Evolutionary conservation across 2,797 vertebrate species (phyloP).

Genomic region (Limnodromus scolopaceus): DNA sequence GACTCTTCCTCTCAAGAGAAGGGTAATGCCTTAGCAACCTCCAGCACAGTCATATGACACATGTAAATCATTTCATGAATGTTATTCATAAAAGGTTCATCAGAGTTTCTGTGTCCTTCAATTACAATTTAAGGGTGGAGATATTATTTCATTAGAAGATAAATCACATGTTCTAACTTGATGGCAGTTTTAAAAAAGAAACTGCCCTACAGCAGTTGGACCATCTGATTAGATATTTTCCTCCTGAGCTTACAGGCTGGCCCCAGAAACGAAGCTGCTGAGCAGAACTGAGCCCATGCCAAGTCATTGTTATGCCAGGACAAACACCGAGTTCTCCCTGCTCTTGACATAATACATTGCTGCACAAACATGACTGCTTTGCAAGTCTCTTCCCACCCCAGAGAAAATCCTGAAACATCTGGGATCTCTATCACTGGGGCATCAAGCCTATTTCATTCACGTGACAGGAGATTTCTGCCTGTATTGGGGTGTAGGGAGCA

Average conservation of each 20-base stretch:
- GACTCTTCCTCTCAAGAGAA: background rate
- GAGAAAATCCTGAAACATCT: background rate
- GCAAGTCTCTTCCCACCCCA: background rate
- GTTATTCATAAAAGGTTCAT: slow-evolving; percentile 13
- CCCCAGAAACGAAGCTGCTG: slow-evolving; percentile 6
- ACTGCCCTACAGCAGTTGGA: background rate
- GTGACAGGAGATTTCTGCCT: background rate
- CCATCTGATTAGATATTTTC: slow-evolving; percentile 26
- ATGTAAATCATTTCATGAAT: background rate
- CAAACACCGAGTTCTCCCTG: background rate
- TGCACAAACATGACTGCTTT: background rate
- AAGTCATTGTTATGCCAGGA: slow-evolving; percentile 43
- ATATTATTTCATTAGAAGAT: slow-evolving; percentile 36
- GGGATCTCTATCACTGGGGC: background rate
- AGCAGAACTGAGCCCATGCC: background rate
- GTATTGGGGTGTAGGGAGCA: background rate
- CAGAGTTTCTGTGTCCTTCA: background rate
- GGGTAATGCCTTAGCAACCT: background rate
- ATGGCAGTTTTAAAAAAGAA: slow-evolving; percentile 44
- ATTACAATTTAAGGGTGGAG: slow-evolving; percentile 14
- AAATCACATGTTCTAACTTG: slow-evolving; percentile 44
- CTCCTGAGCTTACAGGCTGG: slow-evolving; percentile 10
- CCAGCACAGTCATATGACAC: background rate
- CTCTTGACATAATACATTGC: background rate
- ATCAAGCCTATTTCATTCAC: background rate